Percentiles rank a stretch among this genome's conserved stretches.
Conservation (phyloP, 1,140 invertebrate species). For the Spodoptera litura region DNA sequence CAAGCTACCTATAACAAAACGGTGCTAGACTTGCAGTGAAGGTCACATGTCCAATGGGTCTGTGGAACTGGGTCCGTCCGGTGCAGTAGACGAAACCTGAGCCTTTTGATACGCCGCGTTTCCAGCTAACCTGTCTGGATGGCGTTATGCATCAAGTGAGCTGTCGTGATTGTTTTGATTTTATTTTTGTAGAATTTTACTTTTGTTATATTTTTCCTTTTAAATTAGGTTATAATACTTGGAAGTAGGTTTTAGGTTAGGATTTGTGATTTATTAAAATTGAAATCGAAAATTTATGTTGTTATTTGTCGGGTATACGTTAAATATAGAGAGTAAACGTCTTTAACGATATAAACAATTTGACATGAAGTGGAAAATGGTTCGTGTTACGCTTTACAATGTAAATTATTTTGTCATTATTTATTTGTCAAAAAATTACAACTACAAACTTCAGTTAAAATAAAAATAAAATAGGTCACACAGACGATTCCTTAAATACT, state of each 20-base stretch:
- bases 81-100: constrained; percentile 60
- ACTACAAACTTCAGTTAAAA: constrained; percentile 9
- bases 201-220: background rate
- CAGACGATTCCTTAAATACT: constrained; percentile 44
- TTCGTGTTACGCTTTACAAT: background rate
- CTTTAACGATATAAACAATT: too few relatives aligned
- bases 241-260: background rate
- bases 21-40: constrained; percentile 43
- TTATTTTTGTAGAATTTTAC: background rate
- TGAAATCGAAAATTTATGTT: too few relatives aligned
- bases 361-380: background rate
- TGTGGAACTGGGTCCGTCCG: constrained; percentile 56
- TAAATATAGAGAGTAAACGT: too few relatives aligned
- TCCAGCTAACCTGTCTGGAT: constrained; percentile 52
- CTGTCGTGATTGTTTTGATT: background rate
- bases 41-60: constrained; percentile 55
- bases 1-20: constrained; percentile 9
- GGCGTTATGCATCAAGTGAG: constrained; percentile 46
- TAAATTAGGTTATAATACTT: background rate
- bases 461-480: constrained; percentile 2
- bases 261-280: too few relatives aligned
- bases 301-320: too few relatives aligned
- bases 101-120: constrained; percentile 44
- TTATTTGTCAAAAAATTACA: constrained; percentile 9
- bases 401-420: background rate